These are phyloP conservation scores for Hyles euphorbiae DNA, from an alignment of 1,140 invertebrate genomes.

Conservation along the genomic window DNA sequence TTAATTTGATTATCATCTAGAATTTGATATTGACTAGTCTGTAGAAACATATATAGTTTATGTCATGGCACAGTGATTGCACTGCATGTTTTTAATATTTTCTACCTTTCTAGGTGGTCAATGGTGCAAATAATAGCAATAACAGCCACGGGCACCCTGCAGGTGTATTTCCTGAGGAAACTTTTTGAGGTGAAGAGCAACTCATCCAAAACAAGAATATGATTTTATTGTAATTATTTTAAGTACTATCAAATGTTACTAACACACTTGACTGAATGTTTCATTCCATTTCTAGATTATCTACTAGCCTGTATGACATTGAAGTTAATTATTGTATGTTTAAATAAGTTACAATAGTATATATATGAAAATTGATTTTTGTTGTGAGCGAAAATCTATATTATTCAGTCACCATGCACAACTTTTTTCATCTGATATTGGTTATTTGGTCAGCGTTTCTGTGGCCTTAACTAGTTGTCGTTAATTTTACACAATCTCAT, in stretches of 20 bases:
- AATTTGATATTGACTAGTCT: no score
- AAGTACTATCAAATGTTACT: neutral
- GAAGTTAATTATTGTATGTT: no score
- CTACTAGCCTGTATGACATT: neutral
- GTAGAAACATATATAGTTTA: no score
- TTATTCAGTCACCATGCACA: no score
- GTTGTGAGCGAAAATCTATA: no score
- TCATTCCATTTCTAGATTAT: neutral
- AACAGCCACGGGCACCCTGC: constrained; percentile 82
- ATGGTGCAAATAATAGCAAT: constrained; percentile 90
- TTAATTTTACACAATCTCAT: no score
- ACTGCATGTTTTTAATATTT: neutral
- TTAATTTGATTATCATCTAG: no score
- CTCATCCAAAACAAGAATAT: constrained; percentile 78
- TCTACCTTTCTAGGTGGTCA: constrained; percentile 80
- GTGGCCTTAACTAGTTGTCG: no score
- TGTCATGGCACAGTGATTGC: neutral
- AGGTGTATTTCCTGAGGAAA: constrained; percentile 93
- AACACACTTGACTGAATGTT: constrained; percentile 4
- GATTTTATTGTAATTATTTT: constrained; percentile 30
- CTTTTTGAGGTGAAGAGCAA: constrained; percentile 88
- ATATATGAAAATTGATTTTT: no score
- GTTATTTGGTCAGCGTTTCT: no score
- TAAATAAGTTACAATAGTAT: no score
- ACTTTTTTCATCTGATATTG: no score